Evolutionary conservation across 2,888 invertebrate species (phyloP).

Genomic region (Enchytraeus crypticus): DNA sequence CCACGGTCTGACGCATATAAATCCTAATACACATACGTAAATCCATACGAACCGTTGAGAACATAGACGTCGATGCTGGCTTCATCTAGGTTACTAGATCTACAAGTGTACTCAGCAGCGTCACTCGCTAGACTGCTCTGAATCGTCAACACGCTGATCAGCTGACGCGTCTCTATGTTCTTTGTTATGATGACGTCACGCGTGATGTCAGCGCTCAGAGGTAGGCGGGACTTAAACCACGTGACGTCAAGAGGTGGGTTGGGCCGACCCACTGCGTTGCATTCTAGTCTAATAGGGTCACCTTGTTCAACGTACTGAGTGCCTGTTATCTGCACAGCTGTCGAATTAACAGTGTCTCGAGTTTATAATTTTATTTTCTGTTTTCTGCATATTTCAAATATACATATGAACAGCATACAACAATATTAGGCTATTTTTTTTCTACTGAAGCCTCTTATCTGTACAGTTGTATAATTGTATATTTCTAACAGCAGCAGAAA

Average conservation of each 20-base stretch:
- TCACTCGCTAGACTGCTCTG: conserved; percentile 32
- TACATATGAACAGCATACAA: too few species aligned
- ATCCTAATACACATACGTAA: too few species aligned
- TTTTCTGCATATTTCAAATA: too few species aligned
- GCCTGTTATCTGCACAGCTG: conserved; percentile 37
- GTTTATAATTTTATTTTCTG: too few species aligned
- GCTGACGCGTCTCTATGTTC: conserved; percentile 32
- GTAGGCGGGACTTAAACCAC: conserved; percentile 41
- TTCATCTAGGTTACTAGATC: conserved; percentile 35
- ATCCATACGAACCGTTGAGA: background rate
- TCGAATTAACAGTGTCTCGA: too few species aligned
- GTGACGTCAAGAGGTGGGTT: conserved; percentile 39
- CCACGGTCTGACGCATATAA: too few species aligned
- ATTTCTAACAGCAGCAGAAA: too few species aligned
- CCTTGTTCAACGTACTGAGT: conserved; percentile 37
- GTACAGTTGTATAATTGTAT: too few species aligned
- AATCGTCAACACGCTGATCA: conserved; percentile 35
- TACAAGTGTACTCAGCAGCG: conserved; percentile 38
- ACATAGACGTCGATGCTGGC: conserved; percentile 37
- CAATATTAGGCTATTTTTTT: too few species aligned
- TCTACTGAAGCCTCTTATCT: too few species aligned
- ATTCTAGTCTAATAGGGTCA: conserved; percentile 32
- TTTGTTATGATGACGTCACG: conserved; percentile 35
- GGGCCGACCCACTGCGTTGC: conserved; percentile 42
- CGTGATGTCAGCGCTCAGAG: conserved; percentile 28